Base-by-base conservation (phyloP, 2,888 invertebrate genomes). In the Lycia hirtaria region DNA sequence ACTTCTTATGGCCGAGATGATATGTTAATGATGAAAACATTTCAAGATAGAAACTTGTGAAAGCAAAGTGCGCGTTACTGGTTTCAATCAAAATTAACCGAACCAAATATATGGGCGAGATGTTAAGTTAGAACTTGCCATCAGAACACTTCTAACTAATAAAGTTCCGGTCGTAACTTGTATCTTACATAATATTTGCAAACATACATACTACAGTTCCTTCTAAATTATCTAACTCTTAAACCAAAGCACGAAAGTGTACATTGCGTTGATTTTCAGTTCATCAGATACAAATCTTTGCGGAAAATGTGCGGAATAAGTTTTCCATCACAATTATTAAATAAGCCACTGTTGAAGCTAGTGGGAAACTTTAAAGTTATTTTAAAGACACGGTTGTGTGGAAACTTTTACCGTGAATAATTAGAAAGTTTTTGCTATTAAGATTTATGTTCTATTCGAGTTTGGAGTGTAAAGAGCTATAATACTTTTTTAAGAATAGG, bases 281-380 rank as follows among this genome's bases (percentile, higher is more conserved):
- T 50, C 57, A 47, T 49, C 52, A 15, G 12, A 15, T n/a, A 10
- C 20, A 38, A 4, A 12, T 26, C n/a, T 10, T 22, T 45, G 57
- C 53, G 52, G 56, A 60, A 69, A 68, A 60, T 74, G 68, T 68
- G 70, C 64, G 55, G 67, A 69, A 66, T 71, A 71, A 75, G 70
- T 69, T 72, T 41, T 57, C 68, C 55, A 69, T 73, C 73, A 74
- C 69, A 69, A 74, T 75, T 65, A 73, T 74, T 69, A 70, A 67
- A 75, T 71, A 71, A 69, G 67, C 62, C 60, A 60, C 60, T 57
- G 60, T 61, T 60, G 62, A 58, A 70, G 67, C 64, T 66, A 61
- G 56, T 52, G 49, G 65, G 49, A 30, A 69, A 69, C 54, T 72
- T 73, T 72, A 62, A 65, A 64, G 62, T 59, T 67, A 68, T 67